A percentile compares a stretch with the other conserved stretches of the same genome.
Conservation (phyloP, 2,888 invertebrate genomes). For the Vannuccia rotundouncinata region DNA sequence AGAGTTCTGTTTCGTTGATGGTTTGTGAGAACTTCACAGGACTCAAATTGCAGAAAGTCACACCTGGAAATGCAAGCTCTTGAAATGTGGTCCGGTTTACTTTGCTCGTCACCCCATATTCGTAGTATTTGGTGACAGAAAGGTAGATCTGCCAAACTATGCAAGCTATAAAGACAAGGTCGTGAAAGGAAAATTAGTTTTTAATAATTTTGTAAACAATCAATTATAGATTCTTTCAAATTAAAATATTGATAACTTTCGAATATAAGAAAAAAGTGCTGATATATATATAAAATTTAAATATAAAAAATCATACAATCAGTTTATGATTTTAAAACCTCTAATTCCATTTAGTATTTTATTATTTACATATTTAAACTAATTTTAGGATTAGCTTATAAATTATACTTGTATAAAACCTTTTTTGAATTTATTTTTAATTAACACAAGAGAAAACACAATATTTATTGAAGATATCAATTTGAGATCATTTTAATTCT, state of each 20-base stretch:
- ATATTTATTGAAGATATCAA: too few relatives aligned
- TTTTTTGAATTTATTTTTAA: too few relatives aligned
- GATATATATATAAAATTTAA: too few relatives aligned
- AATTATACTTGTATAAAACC: background rate
- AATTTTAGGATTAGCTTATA: background rate
- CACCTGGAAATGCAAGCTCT: background rate
- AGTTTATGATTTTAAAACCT: background rate
- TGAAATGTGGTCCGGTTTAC: background rate
- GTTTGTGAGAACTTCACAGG: conserved; percentile 6
- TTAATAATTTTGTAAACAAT: too few relatives aligned
- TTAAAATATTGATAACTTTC: too few relatives aligned
- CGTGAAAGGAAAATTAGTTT: too few relatives aligned
- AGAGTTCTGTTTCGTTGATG: background rate
- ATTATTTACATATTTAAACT: background rate
- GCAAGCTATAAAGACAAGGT: background rate
- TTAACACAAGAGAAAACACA: too few relatives aligned
- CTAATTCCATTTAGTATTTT: background rate
- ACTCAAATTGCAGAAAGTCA: conserved; percentile 20
- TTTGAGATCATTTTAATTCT: too few relatives aligned
- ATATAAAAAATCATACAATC: too few relatives aligned
- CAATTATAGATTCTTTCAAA: too few relatives aligned
- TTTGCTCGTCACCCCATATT: background rate
- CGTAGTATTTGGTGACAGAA: background rate
- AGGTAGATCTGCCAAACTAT: background rate
- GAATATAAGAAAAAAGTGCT: too few relatives aligned